Conservation (phyloP, 2,113 vertebrate genomes). For the Clarias macrocephalus region DNA sequence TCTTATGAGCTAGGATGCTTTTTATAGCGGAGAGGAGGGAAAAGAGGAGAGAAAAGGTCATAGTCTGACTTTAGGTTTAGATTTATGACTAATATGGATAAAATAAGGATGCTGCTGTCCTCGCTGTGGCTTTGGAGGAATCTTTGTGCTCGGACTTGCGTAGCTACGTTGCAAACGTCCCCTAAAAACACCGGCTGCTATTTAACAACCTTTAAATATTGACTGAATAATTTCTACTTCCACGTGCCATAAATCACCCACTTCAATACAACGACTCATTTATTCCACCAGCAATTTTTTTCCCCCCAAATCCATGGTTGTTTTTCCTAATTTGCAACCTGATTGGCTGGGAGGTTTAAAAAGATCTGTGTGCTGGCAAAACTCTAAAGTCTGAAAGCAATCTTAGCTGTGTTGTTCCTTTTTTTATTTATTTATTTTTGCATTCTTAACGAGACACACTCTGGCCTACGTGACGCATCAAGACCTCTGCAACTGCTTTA, state of each 20-base stretch:
- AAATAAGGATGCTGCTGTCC: neutral
- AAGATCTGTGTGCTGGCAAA: neutral
- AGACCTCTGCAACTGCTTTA: constrained; percentile 95
- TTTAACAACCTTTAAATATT: neutral
- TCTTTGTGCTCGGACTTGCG: no score
- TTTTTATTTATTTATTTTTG: neutral
- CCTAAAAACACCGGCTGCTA: neutral
- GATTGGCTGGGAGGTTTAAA: neutral
- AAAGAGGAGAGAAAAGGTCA: no score
- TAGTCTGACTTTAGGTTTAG: neutral
- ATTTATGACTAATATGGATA: neutral
- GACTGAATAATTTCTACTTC: neutral
- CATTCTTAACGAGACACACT: constrained; percentile 84
- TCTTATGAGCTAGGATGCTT: neutral
- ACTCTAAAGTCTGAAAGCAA: neutral
- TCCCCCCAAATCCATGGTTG: neutral
- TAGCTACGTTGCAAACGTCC: neutral
- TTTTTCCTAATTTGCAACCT: neutral
- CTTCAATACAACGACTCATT: neutral
- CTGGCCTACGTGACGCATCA: constrained; percentile 94
- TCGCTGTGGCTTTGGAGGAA: neutral
- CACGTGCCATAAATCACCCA: neutral
- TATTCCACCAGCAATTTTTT: neutral
- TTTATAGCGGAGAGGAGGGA: no score
- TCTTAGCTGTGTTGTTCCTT: neutral